Base-by-base conservation (phyloP, 2,888 invertebrate genomes). In the Polymixis lichenea region DNA sequence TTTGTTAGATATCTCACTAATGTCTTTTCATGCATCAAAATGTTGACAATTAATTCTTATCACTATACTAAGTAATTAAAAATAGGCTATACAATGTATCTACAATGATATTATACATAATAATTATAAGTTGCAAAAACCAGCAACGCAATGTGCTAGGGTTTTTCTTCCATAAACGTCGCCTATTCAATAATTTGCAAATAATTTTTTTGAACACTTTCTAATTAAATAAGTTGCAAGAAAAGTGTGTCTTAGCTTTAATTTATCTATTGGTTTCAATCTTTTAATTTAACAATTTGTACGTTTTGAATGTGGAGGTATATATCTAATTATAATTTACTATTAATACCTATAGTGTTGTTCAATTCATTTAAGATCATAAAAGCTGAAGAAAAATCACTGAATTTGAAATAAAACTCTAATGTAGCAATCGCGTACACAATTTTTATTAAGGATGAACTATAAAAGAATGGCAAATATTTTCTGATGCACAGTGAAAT, bases 21-120 rank as follows among this genome's bases (percentile, higher is more conserved):
- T 94, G 95, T 95, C 95, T 95, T 95, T 94, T 95, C 93, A 92
- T 93, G 93, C 92, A 90, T 92, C 85, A 87, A 89, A 89, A 86
- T 85, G 81, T 89, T 88, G 87, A 87, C 77, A 86, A 80, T 79
- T 19, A 78, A 82, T 79, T 84, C 86, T 86, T 88, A 88, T 77
- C n/a, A 80, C 77, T 87, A 77, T 43, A 56, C 49, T 78, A 78
- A 15, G 43, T 78, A 58, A 84, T 86, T 88, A 82, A 84, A 82
- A 80, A 60, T 75, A 81, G 77, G 79, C 77, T 84, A 79, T 86
- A 85, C 78, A 82, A 74, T 77, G 64, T 79, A 75, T 87, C 70
- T 84, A 79, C 79, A 88, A 53, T 60, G 11, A 60, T 60, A 60
- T 79, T 76, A 73, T 66, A 77, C 64, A 75, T 86, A 60, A 74